Percentiles rank a stretch among this genome's conserved stretches.
Evolutionary conservation across 1,140 invertebrate genomes (phyloP).

Genomic region (Acromyrmex heyeri): DNA sequence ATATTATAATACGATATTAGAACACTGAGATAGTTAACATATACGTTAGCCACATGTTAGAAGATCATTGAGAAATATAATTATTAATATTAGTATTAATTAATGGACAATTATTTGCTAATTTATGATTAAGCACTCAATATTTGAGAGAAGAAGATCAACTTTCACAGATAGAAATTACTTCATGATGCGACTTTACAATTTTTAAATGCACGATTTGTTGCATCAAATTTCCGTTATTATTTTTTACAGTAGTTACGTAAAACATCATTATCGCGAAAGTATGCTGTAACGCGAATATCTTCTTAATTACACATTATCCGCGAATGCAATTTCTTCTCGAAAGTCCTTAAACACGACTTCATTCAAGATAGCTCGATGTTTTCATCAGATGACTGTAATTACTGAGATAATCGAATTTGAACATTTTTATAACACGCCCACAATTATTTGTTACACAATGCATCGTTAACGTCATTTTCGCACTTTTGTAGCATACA

Average conservation of each 20-base stretch:
- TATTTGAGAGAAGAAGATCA: not conserved
- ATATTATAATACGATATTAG: conserved; percentile 37
- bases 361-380: conserved; percentile 1
- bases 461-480: not conserved
- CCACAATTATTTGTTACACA: conserved; percentile 33
- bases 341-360: conserved; percentile 23
- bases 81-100: not conserved
- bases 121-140: conserved; percentile 16
- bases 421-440: conserved; percentile 17
- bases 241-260: conserved; percentile 40
- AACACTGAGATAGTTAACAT: conserved; percentile 38
- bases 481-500: not conserved
- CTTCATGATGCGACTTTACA: not conserved
- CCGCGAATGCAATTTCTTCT: conserved; percentile 25
- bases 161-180: not conserved
- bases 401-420: conserved; percentile 59
- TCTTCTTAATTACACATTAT: conserved; percentile 44
- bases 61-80: conserved; percentile 37
- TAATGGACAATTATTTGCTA: not conserved
- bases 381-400: conserved; percentile 15
- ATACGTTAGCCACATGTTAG: conserved; percentile 50
- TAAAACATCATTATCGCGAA: conserved; percentile 33
- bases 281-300: conserved; percentile 27
- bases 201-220: conserved; percentile 11
- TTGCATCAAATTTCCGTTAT: conserved; percentile 15